phyloP scores from a whole-genome alignment of 1,140 invertebrate species.

The Magallana gigas region DNA sequence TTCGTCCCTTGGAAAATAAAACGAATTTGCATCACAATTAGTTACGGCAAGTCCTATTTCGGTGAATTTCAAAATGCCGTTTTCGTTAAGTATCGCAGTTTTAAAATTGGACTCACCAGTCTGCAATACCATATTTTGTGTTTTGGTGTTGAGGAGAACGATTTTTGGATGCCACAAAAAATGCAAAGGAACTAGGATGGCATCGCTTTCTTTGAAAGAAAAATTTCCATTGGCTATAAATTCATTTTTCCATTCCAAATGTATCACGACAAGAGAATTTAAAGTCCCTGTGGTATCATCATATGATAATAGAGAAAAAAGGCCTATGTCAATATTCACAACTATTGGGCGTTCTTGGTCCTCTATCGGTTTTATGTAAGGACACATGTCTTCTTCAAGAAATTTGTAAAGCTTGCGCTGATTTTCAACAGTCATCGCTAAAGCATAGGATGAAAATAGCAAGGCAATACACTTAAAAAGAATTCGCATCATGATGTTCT shows the following conservation, averaged over 20 bases:
- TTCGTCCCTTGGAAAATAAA: not conserved
- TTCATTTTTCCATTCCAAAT: not conserved
- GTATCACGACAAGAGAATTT: not conserved
- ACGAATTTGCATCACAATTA: not conserved
- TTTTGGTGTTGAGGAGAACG: not conserved
- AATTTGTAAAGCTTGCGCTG: not conserved
- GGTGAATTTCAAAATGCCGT: not conserved
- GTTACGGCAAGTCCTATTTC: not conserved
- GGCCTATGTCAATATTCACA: not conserved
- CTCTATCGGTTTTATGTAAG: not conserved
- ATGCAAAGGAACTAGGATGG: not conserved
- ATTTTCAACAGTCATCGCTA: not conserved
- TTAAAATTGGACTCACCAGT: not conserved
- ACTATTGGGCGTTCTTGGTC: not conserved
- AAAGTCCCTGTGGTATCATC: not conserved
- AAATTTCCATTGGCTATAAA: not conserved
- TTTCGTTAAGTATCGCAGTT: not conserved
- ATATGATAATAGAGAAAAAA: not conserved
- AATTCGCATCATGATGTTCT: too few species aligned
- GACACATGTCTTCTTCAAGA: not conserved
- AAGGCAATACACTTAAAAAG: too few species aligned
- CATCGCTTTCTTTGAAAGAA: not conserved
- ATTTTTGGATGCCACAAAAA: not conserved
- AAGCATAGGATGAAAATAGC: too few species aligned
- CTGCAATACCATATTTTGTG: not conserved